A percentile compares a stretch with the other conserved stretches of the same genome.
Evolutionary conservation across 2,113 vertebrate genomes (phyloP).

Genomic region (Falcunculus frontatus): DNA sequence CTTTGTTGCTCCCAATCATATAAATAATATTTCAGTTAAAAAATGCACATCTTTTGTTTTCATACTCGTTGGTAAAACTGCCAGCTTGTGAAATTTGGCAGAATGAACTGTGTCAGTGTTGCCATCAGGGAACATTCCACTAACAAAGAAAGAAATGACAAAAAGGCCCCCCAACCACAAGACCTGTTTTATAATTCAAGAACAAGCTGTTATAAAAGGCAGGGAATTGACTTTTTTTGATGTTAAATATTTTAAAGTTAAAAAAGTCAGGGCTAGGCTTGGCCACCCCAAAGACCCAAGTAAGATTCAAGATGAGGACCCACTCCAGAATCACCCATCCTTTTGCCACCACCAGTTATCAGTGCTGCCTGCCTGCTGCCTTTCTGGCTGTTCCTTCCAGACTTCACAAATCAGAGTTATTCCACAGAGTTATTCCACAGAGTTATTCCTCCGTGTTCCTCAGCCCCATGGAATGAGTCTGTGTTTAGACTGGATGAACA

Average conservation of each 20-base stretch:
- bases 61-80: background rate
- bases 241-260: background rate
- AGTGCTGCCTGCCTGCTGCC: background rate
- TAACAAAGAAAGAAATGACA: background rate
- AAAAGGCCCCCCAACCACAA: background rate
- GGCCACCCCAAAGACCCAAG: background rate
- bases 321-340: background rate
- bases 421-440: background rate
- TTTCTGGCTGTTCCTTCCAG: background rate
- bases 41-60: conserved; percentile 2
- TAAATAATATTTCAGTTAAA: background rate
- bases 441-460: background rate
- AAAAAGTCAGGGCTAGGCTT: background rate
- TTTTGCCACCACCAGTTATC: background rate
- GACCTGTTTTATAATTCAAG: background rate
- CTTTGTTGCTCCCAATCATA: background rate
- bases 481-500: background rate
- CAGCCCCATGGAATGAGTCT: background rate
- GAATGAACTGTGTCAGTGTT: background rate
- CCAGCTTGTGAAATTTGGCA: background rate
- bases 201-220: background rate
- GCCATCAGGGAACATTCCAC: background rate
- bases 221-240: background rate
- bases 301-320: background rate
- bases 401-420: background rate